Base-by-base conservation (phyloP, 2,888 invertebrate genomes). In the Cetonia aurata region DNA sequence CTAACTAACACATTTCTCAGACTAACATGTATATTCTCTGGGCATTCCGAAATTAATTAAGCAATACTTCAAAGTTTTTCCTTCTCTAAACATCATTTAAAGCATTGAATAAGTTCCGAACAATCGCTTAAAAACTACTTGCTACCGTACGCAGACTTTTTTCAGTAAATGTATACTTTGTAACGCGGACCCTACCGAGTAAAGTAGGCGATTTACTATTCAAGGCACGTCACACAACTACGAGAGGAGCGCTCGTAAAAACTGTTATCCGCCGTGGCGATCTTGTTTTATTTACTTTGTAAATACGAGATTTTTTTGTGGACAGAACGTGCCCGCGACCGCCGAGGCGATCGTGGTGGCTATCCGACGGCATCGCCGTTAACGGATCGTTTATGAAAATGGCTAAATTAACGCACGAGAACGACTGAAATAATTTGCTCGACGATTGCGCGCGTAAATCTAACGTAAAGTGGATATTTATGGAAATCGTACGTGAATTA, bases 301-400 rank as follows among this genome's bases (percentile, higher is more conserved):
- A 53, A 53, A 53, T n/a, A n/a, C 53, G n/a, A 6, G 48, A 6
- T 31, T 53, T 53, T 53, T 53, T 53, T 15, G 15, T 15, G 48
- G n/a, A 13, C 48, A 13, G 8, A 8, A 15, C 48, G 15, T 15
- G 48, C 48, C 12, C 15, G 15, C 15, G 25, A 4, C 48, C 48
- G 15, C 1, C 15, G 2, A 13, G 25, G 25, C 48, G 48, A 13
- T 48, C 48, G 48, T 15, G 48, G 17, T 52, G n/a, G 10, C 19
- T 15, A 17, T 17, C 19, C 19, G 0, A 53, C 31, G 10, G 19
- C 17, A 19, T 25, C 1, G 25, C 25, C 52, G 52, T 12, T n/a
- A 25, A 4, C 25, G 2, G 25, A n/a, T 25, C 53, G n/a, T 25
- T 53, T 25, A 31, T 25, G 53, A 25, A 19, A n/a, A 53, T 53